Evolutionary conservation across 2,113 vertebrate species (phyloP).

Genomic region (Seriola quinqueradiata): DNA sequence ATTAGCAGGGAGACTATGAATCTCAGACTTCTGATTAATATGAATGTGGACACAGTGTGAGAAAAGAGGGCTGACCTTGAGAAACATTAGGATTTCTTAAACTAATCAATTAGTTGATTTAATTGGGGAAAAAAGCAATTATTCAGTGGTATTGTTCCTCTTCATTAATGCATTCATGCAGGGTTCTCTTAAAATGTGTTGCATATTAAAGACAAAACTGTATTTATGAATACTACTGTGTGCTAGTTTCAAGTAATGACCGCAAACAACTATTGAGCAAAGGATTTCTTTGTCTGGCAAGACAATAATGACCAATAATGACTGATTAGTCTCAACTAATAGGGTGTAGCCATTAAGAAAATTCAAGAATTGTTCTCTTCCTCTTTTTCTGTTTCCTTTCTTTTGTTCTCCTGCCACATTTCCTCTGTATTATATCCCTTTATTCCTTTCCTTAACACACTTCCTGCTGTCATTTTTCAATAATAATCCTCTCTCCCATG

Average conservation of each 20-base stretch:
- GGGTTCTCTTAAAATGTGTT: not conserved
- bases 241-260: constrained; percentile 14
- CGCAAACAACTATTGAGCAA: not conserved
- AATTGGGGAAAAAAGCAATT: not conserved
- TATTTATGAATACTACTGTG: constrained; percentile 15
- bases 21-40: constrained; percentile 20
- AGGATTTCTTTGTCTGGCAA: not conserved
- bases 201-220: not conserved
- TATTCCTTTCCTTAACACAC: constrained; percentile 16
- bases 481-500: constrained; percentile 29
- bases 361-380: not conserved
- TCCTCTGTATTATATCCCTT: constrained; percentile 7
- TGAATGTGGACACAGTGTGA: not conserved
- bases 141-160: not conserved
- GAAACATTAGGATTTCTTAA: constrained; percentile 4
- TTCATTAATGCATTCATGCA: not conserved
- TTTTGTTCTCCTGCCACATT: not conserved
- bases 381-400: not conserved
- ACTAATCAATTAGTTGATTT: constrained; percentile 7
- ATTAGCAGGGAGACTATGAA: constrained; percentile 31
- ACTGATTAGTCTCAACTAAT: not conserved
- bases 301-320: not conserved
- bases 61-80: constrained; percentile 14
- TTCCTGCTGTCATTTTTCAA: constrained; percentile 29
- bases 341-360: not conserved